These are phyloP conservation scores for Zoanthus gigantus DNA, from an alignment of 92 coral and sea anemone species.

Conservation along the genomic window DNA sequence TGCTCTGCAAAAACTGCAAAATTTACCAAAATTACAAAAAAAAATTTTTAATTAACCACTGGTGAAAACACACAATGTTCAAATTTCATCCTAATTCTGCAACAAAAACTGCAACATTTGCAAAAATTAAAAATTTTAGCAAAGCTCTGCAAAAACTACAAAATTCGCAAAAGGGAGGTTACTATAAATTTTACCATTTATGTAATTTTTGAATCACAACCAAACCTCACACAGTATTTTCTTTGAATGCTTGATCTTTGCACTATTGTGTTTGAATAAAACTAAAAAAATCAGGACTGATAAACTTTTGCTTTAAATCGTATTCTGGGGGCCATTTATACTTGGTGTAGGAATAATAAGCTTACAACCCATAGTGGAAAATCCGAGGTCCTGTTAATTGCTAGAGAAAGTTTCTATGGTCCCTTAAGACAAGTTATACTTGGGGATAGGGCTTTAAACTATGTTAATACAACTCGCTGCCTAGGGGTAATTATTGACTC, in stretches of 20 bases:
- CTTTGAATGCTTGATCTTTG: too few species aligned
- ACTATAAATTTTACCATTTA: too few species aligned
- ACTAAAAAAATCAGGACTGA: too few species aligned
- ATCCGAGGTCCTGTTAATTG: slow-evolving; percentile 60
- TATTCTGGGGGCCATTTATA: slow-evolving; percentile 36
- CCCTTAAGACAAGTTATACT: slow-evolving; percentile 50
- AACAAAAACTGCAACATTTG: not conserved
- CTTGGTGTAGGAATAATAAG: slow-evolving; percentile 62
- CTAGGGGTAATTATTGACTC: slow-evolving; percentile 52
- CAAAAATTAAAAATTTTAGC: too few species aligned
- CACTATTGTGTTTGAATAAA: too few species aligned
- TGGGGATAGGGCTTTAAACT: slow-evolving; percentile 46
- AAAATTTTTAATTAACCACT: not conserved
- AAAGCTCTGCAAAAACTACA: not conserved
- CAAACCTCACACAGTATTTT: too few species aligned
- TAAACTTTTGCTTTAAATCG: not conserved
- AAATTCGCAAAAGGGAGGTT: too few species aligned
- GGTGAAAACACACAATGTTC: not conserved
- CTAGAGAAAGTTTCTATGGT: slow-evolving; percentile 38
- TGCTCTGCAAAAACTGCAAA: not conserved
- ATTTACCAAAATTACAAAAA: not conserved
- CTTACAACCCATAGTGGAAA: slow-evolving; percentile 52
- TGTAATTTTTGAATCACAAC: too few species aligned
- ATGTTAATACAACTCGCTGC: slow-evolving; percentile 47
- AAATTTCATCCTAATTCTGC: not conserved